Percentiles rank a stretch among this genome's conserved stretches.
Evolutionary conservation across 2,797 vertebrate genomes (phyloP).

Genomic region (Chelon auratus): DNA sequence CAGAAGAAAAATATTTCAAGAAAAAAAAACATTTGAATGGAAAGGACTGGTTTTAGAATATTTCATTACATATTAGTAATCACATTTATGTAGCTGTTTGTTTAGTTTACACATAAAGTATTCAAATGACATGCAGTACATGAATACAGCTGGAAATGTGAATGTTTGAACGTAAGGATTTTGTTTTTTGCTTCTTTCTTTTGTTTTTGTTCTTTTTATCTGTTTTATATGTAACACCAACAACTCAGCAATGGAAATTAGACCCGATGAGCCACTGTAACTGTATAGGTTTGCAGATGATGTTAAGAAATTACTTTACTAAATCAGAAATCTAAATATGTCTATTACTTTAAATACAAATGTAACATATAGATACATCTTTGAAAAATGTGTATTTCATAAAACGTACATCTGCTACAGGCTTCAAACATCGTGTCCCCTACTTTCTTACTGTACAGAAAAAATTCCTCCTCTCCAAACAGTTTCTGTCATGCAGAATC

Average conservation of each 20-base stretch:
- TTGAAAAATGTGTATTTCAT: neutral
- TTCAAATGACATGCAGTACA: too few relatives aligned
- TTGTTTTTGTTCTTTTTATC: too few relatives aligned
- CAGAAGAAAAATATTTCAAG: neutral
- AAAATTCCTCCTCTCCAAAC: conserved; percentile 18
- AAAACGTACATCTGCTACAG: neutral
- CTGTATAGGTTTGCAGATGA: neutral
- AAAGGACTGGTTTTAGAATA: neutral
- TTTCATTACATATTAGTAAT: neutral
- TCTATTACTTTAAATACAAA: neutral
- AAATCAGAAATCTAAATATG: neutral
- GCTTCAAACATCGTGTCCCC: neutral
- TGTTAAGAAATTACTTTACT: neutral
- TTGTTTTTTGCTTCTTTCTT: neutral
- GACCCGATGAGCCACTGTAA: neutral
- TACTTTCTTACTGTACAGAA: conserved; percentile 20
- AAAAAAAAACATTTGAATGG: neutral
- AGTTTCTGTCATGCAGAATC: neutral
- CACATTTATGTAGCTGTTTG: neutral
- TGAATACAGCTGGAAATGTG: neutral
- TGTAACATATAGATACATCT: neutral
- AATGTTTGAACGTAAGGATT: neutral
- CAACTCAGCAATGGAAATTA: too few relatives aligned
- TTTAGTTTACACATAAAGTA: neutral
- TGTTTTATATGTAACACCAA: too few relatives aligned